A percentile compares a stretch with the other conserved stretches of the same genome.
These are phyloP conservation scores for Rissa tridactyla DNA, from an alignment of 2,113 vertebrate species.

Conservation along the genomic window DNA sequence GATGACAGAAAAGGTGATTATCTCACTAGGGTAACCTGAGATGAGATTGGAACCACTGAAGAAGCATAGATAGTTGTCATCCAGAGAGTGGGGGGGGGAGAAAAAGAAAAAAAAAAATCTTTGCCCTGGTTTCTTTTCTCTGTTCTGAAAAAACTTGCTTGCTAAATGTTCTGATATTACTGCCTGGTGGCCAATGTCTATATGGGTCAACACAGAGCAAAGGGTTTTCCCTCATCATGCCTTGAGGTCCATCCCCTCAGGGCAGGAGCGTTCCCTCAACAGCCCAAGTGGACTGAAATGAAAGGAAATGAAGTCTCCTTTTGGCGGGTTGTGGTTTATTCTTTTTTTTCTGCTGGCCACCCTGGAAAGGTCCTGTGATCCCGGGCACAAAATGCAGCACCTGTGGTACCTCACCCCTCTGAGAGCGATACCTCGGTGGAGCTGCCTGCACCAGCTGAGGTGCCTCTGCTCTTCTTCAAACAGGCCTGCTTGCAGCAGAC, in stretches of 20 bases:
- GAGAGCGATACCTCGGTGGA: background rate
- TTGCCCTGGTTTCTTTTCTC: background rate
- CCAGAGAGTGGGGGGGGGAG: rapidly evolving
- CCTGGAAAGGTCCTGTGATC: background rate
- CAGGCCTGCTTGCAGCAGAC: background rate
- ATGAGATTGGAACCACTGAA: background rate
- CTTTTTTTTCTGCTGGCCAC: background rate
- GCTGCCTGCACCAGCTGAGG: background rate
- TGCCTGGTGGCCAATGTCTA: background rate
- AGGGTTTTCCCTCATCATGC: background rate
- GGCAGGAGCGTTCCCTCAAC: background rate
- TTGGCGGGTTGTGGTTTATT: background rate
- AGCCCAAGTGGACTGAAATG: background rate
- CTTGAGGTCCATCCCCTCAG: background rate
- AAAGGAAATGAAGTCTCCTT: background rate
- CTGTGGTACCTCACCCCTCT: rapidly evolving
- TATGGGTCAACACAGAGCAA: background rate
- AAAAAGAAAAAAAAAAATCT: background rate
- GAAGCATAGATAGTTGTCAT: background rate
- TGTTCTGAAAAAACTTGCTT: background rate
- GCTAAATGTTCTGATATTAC: background rate
- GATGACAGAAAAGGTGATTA: constrained; percentile 37
- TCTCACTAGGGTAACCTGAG: background rate
- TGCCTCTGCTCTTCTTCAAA: background rate
- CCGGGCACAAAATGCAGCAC: background rate